A percentile compares a stretch with the other conserved stretches of the same genome.
These are phyloP conservation scores for Acanthaster planci DNA, from an alignment of 35 echinoderm and acorn worm genomes.

Conservation along the genomic window DNA sequence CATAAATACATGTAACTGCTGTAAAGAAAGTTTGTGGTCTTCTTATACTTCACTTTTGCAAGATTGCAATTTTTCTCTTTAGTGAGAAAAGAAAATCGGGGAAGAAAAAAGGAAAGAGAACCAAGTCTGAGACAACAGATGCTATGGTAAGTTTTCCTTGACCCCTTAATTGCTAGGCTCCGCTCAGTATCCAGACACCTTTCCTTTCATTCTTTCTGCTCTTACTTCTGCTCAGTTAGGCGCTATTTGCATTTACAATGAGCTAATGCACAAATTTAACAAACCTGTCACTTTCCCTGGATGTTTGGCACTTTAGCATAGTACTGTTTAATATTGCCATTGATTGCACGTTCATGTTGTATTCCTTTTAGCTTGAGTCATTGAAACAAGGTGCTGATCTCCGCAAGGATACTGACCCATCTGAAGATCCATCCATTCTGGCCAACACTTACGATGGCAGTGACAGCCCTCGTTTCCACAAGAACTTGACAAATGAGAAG, in stretches of 20 bases:
- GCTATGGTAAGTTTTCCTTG: constrained; percentile 45
- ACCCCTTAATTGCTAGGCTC: neutral
- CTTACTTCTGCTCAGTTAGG: neutral
- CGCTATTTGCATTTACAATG: neutral
- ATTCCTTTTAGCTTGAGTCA: constrained; percentile 60
- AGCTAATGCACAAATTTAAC: neutral
- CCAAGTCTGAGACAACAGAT: constrained; percentile 38
- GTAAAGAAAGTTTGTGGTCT: neutral
- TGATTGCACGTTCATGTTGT: neutral
- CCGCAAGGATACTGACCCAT: constrained; percentile 42
- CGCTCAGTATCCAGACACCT: neutral
- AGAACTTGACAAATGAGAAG: constrained; percentile 81
- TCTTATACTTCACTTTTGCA: neutral
- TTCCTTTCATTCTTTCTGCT: neutral
- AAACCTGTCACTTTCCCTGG: neutral
- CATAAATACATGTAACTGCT: no score
- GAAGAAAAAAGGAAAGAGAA: constrained; percentile 56
- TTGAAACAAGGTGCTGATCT: constrained; percentile 72
- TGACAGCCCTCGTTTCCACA: constrained; percentile 76
- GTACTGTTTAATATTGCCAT: neutral
- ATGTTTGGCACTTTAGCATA: neutral
- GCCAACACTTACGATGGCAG: constrained; percentile 78
- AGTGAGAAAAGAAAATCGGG: constrained; percentile 36
- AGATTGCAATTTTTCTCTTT: neutral
- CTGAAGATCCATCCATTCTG: constrained; percentile 57